phyloP scores from a whole-genome alignment of 2,113 vertebrate species.

The Corythaeola cristata region DNA sequence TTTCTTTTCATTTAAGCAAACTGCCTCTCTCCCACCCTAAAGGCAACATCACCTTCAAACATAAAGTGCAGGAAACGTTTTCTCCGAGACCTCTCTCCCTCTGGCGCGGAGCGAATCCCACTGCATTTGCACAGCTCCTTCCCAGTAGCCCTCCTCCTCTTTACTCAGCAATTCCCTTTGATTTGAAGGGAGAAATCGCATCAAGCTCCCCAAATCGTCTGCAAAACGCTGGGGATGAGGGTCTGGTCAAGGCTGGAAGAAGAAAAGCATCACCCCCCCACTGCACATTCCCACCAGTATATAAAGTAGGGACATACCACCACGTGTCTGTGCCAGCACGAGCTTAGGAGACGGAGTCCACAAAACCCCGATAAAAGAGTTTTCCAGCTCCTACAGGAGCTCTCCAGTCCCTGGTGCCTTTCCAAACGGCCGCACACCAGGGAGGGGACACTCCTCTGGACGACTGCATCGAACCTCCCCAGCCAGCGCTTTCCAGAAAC shows the following conservation, averaged over 20 bases:
- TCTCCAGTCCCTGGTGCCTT: neutral
- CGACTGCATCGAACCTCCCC: neutral
- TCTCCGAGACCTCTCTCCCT: neutral
- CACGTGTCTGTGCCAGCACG: neutral
- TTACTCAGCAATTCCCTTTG: neutral
- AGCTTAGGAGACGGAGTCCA: neutral
- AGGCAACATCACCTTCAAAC: neutral
- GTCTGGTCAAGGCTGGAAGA: neutral
- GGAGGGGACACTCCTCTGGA: neutral
- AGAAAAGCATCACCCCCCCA: neutral
- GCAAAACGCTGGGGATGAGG: neutral
- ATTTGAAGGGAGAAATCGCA: neutral
- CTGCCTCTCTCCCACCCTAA: neutral
- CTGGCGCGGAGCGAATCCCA: rapidly evolving
- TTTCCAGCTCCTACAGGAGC: neutral
- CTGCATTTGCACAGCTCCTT: neutral
- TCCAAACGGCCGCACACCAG: neutral
- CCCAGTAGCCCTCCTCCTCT: neutral
- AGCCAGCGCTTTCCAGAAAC: neutral
- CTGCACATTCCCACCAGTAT: neutral
- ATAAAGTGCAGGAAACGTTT: neutral
- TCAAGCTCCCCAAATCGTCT: neutral
- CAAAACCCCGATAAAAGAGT: neutral
- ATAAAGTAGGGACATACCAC: neutral
- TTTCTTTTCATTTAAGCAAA: neutral